Percentiles rank a stretch among this genome's conserved stretches.
Conservation (phyloP, 2,797 vertebrate species). For the Acanthurus lineatus region DNA sequence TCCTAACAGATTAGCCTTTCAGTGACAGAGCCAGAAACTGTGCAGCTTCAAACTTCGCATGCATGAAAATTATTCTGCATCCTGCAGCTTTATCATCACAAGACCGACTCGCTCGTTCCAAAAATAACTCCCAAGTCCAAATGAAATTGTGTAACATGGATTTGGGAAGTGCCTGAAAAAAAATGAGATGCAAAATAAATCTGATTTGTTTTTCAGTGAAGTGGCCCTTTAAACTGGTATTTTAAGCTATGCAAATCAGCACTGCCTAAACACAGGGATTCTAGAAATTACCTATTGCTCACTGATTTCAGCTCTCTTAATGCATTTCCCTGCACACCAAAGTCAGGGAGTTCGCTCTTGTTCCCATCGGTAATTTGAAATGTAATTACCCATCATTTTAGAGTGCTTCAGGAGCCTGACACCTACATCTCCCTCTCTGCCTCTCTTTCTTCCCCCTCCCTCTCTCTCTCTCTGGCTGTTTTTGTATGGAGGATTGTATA, state of each 20-base stretch:
- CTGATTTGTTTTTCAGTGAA: conserved; percentile 45
- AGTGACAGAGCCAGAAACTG: neutral
- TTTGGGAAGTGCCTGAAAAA: neutral
- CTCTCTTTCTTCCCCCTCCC: conserved; percentile 35
- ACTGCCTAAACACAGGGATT: conserved; percentile 60
- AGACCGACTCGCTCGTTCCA: neutral
- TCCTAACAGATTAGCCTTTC: neutral
- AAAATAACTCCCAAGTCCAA: conserved; percentile 13
- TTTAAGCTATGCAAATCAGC: conserved; percentile 71
- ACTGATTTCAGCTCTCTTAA: conserved; percentile 65
- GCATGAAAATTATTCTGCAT: neutral
- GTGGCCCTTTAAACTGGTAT: conserved; percentile 60
- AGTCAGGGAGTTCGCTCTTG: conserved; percentile 73
- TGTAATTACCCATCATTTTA: conserved; percentile 82
- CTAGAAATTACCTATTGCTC: conserved; percentile 67
- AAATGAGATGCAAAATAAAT: conserved; percentile 35
- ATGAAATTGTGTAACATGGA: conserved; percentile 16
- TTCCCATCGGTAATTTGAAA: conserved; percentile 80
- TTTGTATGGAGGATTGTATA: conserved; percentile 73
- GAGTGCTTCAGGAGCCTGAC: conserved; percentile 78
- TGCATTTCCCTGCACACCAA: conserved; percentile 64
- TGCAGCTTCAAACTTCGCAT: conserved; percentile 1
- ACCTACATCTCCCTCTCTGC: conserved; percentile 71
- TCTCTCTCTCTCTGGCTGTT: conserved; percentile 60
- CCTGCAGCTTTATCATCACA: neutral